phyloP scores from a whole-genome alignment of 2,888 invertebrate species.

The Hedychridium roseum region DNA sequence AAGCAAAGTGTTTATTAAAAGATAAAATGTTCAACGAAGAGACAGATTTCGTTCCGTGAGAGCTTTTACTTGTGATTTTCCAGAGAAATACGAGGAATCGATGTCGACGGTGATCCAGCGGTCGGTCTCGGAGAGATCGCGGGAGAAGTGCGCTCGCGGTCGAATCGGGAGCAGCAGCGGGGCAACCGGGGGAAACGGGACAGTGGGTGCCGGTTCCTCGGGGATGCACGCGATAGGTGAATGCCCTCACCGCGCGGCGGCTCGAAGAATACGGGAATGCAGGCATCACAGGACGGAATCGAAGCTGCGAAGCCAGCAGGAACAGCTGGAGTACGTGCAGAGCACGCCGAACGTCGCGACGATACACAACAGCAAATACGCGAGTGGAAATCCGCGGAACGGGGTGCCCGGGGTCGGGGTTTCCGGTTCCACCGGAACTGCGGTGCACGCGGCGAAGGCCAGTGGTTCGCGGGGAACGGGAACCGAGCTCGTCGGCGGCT shows the following conservation, averaged over 20 bases:
- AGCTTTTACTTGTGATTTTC: conserved; percentile 9
- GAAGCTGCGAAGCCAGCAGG: conserved; percentile 56
- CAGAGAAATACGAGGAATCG: conserved; percentile 57
- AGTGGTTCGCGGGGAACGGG: conserved; percentile 19
- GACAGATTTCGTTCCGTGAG: too few relatives aligned
- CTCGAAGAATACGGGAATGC: conserved; percentile 47
- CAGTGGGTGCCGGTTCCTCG: conserved; percentile 23
- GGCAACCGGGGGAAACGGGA: too few relatives aligned
- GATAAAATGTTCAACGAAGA: too few relatives aligned
- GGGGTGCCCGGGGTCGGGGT: conserved; percentile 35
- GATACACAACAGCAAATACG: conserved; percentile 66
- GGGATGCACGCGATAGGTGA: conserved; percentile 24
- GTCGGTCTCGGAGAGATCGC: conserved; percentile 64
- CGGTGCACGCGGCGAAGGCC: conserved; percentile 43
- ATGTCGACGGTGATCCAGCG: conserved; percentile 62
- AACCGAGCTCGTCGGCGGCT: conserved; percentile 43
- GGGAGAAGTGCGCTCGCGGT: conserved; percentile 59
- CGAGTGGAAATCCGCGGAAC: conserved; percentile 66
- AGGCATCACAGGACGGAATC: conserved; percentile 57
- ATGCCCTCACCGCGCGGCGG: conserved; percentile 35
- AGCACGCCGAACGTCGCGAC: conserved; percentile 72
- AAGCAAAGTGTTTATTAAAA: too few relatives aligned
- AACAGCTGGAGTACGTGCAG: conserved; percentile 66
- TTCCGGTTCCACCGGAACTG: conserved; percentile 55
- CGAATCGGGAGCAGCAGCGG: conserved; percentile 26